Base-by-base conservation (phyloP, 2,888 invertebrate species). In the Trissoscelio sp. region DNA sequence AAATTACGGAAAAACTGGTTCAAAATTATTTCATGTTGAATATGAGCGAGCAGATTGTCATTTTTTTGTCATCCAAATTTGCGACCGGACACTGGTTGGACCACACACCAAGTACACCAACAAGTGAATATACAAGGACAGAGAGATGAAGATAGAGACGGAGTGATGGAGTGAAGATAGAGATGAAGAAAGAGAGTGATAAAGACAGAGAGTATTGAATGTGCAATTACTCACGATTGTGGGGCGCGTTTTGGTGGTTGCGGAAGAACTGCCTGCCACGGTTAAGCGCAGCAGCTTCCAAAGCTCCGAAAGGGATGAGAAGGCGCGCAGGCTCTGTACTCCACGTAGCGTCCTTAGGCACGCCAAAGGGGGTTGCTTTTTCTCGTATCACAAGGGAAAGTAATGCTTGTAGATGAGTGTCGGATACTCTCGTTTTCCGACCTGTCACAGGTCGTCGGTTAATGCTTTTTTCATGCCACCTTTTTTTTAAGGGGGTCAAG, bases 151-250 rank as follows among this genome's bases (percentile, higher is more conserved):
- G 3, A 11, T 37, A 18, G 18, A 7, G 14, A 39, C 37, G 31
- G 31, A 34, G n/a, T 9, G 31, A 55, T 3, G 18, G 37, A 48
- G 4, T 44, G 57, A 55, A 22, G 46, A 46, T 11, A 46, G 46
- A 18, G 51, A 60, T 12, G 14, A 12, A 44, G n/a, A 42, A 42
- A 14, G 3, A 42, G 14, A 70, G 46, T 67, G 62, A 48, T 11
- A 58, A 37, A 57, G 74, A 75, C 6, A 72, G 12, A 72, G 48
- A 70, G 57, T 51, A 78, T 39, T 69, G 58, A 83, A 69, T 81
- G 67, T 85, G 83, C 78, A 85, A 88, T 83, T 90, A 91, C 91
- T 91, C 89, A 91, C 91, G 88, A 89, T 90, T 90, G 88, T 89
- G 89, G 85, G 88, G 87, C 89, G 88, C 90, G 91, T 88, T 87